These are phyloP conservation scores for Benthosema pterotum DNA, from an alignment of 2,797 vertebrate species.

Conservation along the genomic window DNA sequence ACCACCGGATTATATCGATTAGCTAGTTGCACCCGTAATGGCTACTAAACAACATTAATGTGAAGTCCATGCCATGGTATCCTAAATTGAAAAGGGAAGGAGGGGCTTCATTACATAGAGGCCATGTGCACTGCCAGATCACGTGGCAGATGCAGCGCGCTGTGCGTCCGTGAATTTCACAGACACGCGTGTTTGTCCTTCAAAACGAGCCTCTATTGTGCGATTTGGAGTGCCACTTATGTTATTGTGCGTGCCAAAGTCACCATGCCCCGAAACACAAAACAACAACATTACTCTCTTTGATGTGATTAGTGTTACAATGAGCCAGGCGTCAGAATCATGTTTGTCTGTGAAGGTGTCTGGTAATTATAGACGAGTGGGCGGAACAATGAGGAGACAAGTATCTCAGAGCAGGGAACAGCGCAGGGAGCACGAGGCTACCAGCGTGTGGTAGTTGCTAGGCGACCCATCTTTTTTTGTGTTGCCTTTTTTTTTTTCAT, in stretches of 20 bases:
- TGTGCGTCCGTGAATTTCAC: slow-evolving; percentile 6
- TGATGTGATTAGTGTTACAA: slow-evolving; percentile 59
- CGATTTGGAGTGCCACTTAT: slow-evolving; percentile 38
- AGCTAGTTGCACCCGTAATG: too few relatives aligned
- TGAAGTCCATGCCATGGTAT: too few relatives aligned
- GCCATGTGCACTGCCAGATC: background rate
- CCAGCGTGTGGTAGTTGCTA: slow-evolving; percentile 41
- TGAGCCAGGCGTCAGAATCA: slow-evolving; percentile 33
- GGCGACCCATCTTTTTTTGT: slow-evolving; percentile 28
- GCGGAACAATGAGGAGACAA: slow-evolving; percentile 34
- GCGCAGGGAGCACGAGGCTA: slow-evolving; percentile 34
- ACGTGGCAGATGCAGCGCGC: background rate
- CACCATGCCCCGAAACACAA: slow-evolving; percentile 38
- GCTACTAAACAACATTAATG: too few relatives aligned
- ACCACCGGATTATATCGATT: too few relatives aligned
- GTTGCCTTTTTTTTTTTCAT: slow-evolving; percentile 18
- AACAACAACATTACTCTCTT: slow-evolving; percentile 42
- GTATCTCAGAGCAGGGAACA: slow-evolving; percentile 29
- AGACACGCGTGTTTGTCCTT: background rate
- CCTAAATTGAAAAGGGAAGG: background rate
- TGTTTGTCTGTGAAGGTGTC: slow-evolving; percentile 39
- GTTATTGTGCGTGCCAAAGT: slow-evolving; percentile 52
- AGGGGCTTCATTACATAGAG: background rate
- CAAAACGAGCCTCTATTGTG: slow-evolving; percentile 27
- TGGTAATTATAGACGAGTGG: slow-evolving; percentile 44